phyloP scores from a whole-genome alignment of 1,140 invertebrate species.

The Meloidogyne chitwoodi region DNA sequence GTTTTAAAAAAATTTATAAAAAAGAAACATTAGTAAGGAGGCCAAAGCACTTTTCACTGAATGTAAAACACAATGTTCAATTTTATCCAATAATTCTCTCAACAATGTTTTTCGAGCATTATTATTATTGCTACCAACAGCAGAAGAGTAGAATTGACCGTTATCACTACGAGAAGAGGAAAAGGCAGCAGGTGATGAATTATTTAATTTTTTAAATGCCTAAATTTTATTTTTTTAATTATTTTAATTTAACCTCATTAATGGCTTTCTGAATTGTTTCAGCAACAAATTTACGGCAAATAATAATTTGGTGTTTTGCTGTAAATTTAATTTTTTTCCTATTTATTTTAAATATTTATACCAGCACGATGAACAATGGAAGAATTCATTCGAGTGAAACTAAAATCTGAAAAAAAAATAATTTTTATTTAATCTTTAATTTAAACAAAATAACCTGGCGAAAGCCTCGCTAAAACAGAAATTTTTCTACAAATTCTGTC shows the following conservation, averaged over 20 bases:
- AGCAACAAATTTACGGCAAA: constrained; percentile 27
- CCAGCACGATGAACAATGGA: constrained; percentile 13
- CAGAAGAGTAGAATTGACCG: neutral
- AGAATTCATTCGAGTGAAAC: neutral
- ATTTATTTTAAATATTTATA: neutral
- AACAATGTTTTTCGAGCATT: constrained; percentile 5
- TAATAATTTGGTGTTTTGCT: constrained; percentile 33
- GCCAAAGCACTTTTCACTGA: constrained; percentile 15
- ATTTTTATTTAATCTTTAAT: neutral
- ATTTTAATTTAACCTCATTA: constrained; percentile 6
- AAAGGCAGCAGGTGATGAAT: neutral
- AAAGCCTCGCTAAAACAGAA: constrained; percentile 33
- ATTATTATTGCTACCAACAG: neutral
- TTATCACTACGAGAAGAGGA: constrained; percentile 16
- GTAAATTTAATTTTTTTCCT: neutral
- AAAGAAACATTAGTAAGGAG: constrained; percentile 5
- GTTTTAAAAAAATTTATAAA: neutral
- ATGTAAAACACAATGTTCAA: constrained; percentile 14
- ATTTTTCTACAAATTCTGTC: constrained; percentile 41
- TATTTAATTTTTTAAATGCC: constrained; percentile 1
- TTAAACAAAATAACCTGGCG: constrained; percentile 5
- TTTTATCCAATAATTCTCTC: constrained; percentile 11
- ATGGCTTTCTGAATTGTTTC: constrained; percentile 4
- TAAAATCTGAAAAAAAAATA: constrained; percentile 6
- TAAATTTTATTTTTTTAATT: neutral